A percentile compares a stretch with the other conserved stretches of the same genome.
phyloP scores from a whole-genome alignment of 2,113 vertebrate species.

The Marcusenius ussheri region DNA sequence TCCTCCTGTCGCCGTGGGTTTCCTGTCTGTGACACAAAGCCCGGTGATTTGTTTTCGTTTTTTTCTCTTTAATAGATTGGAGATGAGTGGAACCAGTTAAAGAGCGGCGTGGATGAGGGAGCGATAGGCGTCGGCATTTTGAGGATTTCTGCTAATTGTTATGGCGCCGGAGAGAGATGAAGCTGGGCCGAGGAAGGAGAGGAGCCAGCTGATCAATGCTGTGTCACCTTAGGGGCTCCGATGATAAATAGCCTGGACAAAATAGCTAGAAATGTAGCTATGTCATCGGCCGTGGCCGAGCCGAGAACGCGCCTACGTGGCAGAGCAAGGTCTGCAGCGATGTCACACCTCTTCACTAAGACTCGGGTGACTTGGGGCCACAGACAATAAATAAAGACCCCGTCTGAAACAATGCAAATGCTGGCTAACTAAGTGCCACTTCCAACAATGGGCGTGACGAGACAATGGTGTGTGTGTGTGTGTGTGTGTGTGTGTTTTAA shows the following conservation, averaged over 20 bases:
- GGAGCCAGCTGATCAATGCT: neutral
- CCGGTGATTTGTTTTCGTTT: slow-evolving; percentile 5
- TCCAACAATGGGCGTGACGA: neutral
- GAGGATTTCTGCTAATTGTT: slow-evolving; percentile 59
- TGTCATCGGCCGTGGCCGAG: neutral
- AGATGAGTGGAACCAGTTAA: slow-evolving; percentile 1
- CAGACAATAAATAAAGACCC: neutral
- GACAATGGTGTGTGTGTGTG: neutral
- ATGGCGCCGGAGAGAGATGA: slow-evolving; percentile 46
- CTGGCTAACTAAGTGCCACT: neutral
- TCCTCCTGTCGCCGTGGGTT: slow-evolving; percentile 51
- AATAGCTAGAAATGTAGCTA: neutral
- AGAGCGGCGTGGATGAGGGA: slow-evolving; percentile 14
- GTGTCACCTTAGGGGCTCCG: neutral
- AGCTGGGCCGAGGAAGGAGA: slow-evolving; percentile 48
- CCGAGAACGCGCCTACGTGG: neutral
- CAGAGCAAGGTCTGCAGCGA: neutral
- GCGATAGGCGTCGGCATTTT: slow-evolving; percentile 31
- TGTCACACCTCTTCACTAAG: neutral
- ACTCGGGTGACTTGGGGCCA: slow-evolving; percentile 13
- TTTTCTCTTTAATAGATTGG: slow-evolving; percentile 3
- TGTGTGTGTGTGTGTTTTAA: neutral
- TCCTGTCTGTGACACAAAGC: slow-evolving; percentile 32
- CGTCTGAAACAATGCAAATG: neutral
- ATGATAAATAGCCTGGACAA: neutral